Percentiles rank a stretch among this genome's conserved stretches.
Evolutionary conservation across 2,888 invertebrate genomes (phyloP).

Genomic region (Cheilosia scutellata): DNA sequence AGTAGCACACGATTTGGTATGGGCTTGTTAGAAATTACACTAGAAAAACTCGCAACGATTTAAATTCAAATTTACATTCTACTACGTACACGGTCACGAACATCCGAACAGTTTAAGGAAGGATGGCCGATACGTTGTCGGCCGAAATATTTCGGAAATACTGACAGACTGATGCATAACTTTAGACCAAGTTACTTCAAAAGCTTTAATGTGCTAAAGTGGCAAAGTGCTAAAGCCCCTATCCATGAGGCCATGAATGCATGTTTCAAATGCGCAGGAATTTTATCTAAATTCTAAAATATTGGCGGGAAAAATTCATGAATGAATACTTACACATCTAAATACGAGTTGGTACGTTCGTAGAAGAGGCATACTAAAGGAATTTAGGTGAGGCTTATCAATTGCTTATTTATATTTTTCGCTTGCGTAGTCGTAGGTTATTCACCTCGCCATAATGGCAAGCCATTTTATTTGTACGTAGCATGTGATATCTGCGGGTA

Average conservation of each 20-base stretch:
- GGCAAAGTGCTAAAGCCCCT: conserved; percentile 42
- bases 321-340: conserved; percentile 25
- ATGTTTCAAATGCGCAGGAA: conserved; percentile 61
- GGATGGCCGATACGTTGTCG: conserved; percentile 38
- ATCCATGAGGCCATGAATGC: not conserved
- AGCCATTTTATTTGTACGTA: too few relatives aligned
- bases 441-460: too few relatives aligned
- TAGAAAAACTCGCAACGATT: not conserved
- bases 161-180: conserved; percentile 34
- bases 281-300: conserved; percentile 17
- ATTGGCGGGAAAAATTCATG: conserved; percentile 28
- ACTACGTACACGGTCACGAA: conserved; percentile 11
- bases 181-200: conserved; percentile 51
- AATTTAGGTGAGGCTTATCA: too few relatives aligned
- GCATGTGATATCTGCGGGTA: too few relatives aligned
- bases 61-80: not conserved
- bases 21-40: conserved; percentile 16
- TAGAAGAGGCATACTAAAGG: too few relatives aligned
- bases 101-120: conserved; percentile 12
- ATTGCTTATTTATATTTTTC: too few relatives aligned
- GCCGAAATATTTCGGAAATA: conserved; percentile 50
- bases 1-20: conserved; percentile 3
- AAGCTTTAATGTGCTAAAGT: conserved; percentile 60
- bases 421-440: too few relatives aligned
- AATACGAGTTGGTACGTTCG: not conserved